Base-by-base conservation (phyloP, 2,113 vertebrate genomes). In the Geococcyx californianus region DNA sequence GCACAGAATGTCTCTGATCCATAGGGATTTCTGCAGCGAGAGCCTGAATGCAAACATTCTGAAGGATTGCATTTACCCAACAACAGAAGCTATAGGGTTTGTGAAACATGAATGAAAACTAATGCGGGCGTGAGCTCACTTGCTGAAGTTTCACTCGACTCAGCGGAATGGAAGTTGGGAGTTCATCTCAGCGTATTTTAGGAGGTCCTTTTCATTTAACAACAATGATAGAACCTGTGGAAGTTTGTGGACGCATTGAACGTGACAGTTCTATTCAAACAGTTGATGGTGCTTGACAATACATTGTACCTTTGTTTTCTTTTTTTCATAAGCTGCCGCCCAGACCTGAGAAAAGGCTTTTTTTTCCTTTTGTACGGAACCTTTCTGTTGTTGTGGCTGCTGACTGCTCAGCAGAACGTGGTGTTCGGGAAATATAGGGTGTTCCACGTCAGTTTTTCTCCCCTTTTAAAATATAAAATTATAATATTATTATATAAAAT, bases 151-250 rank as follows among this genome's bases (percentile, higher is more conserved):
- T 97, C 94, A 59, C 94, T 83, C 9, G 17, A 66, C 63, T 96
- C 95, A 95, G 95, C 96, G 26, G 55, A 93, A 82, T 91, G 95
- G 76, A 89, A 94, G 70, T 93, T 82, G 93, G 93, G 73, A 95
- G 87, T 92, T 95, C 78, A 94, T 93, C 94, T 97, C 96, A 95
- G 96, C 95, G 73, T 90, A 95, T 97, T 97, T 97, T 51, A 44
- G 84, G 17, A 92, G 96, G 91, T 96, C 90, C 88, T 90, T 97
- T 96, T 95, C 94, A 96, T 96, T 89, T 95, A 93, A 96, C 95
- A 97, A 97, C 97, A 97, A 97, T 96, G 90, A n/a, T 93, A 74
- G 93, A 97, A 97, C 96, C 96, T 96, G 94, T 97, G 96, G 96
- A 97, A 96, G 96, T 97, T 96, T 96, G 97, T 97, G 92, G 97